Evolutionary conservation across 2,113 vertebrate species (phyloP), one percentile per base, ranked within the genome.

Genomic region (Brienomyrus longianalis): DNA sequence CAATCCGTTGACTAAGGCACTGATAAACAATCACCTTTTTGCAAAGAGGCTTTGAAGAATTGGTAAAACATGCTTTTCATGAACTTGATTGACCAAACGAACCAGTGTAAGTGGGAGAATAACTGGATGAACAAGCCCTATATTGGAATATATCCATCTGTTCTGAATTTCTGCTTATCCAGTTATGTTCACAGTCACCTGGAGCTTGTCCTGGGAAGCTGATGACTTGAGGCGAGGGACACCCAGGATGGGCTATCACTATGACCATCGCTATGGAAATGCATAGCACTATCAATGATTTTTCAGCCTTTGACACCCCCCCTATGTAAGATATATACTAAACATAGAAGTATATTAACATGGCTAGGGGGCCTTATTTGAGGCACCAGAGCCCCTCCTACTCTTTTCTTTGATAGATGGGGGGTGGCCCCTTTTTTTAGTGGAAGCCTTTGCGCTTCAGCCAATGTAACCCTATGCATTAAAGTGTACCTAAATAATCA

Each of bases 111-210:
- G 9, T 83, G 80, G 80, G 31, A 47, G 80, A 83, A 23, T 83
- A 83, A 83, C 80, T 83, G 80, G 80, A 47, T 83, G 80, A 83
- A 83, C 45, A 39, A 77, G 70, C 70, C 70, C 70, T 15, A 27
- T 11, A 19, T 17, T 83, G 80, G 39, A 83, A 83, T 83, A 48
- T 45, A 83, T 48, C 80, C 80, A 83, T 47, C 45, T 13, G 13
- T 23, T 35, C 31, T 77, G 1, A 77, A 77, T 77, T 77, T 77
- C 70, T 77, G 31, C 15, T 35, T 35, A 77, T 77, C 31, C 70
- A 39, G 70, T 39, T 39, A 15, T 77, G 23, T 39, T 77, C 70
- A 77, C 31, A 83, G 19, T 83, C 9, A 10, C 8, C 77, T 2
- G 31, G 13, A 31, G 11, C 35, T 45, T 45, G 43, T 77, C 70